A percentile compares a stretch with the other conserved stretches of the same genome.
Conservation (phyloP, 1,140 invertebrate genomes). For the Leptopilina clavipes region DNA sequence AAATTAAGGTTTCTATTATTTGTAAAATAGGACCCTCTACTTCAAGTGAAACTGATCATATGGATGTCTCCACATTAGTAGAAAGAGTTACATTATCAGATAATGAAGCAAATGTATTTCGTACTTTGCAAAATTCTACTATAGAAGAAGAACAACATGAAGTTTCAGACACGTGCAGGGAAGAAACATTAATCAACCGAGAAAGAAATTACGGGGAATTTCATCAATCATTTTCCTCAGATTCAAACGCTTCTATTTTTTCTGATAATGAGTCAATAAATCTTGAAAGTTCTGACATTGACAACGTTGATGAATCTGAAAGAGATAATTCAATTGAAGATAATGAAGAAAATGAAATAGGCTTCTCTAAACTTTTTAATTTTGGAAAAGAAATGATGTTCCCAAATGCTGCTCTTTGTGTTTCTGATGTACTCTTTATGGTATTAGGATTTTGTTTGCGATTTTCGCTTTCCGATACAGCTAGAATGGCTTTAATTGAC, state of each 20-base stretch:
- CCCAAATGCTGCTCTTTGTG: background rate
- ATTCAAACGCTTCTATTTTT: background rate
- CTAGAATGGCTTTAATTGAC: conserved; percentile 9
- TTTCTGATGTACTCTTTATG: conserved; percentile 34
- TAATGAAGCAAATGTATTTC: background rate
- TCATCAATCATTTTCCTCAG: background rate
- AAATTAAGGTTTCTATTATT: too few relatives aligned
- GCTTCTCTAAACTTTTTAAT: conserved; percentile 3
- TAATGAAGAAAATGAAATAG: background rate
- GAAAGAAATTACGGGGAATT: background rate
- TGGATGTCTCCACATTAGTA: background rate
- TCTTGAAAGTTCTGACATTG: background rate
- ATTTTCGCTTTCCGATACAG: background rate
- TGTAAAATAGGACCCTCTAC: too few relatives aligned
- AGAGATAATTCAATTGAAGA: background rate
- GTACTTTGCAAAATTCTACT: too few relatives aligned
- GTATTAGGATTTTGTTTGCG: too few relatives aligned
- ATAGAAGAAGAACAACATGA: background rate
- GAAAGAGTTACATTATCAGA: background rate
- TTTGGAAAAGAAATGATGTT: conserved; percentile 27
- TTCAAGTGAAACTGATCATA: background rate
- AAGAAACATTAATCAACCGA: background rate
- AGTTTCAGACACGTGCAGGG: background rate
- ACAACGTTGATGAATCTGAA: background rate
- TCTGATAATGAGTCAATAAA: background rate